phyloP scores from a whole-genome alignment of 2,113 vertebrate species.

The Indicator indicator region DNA sequence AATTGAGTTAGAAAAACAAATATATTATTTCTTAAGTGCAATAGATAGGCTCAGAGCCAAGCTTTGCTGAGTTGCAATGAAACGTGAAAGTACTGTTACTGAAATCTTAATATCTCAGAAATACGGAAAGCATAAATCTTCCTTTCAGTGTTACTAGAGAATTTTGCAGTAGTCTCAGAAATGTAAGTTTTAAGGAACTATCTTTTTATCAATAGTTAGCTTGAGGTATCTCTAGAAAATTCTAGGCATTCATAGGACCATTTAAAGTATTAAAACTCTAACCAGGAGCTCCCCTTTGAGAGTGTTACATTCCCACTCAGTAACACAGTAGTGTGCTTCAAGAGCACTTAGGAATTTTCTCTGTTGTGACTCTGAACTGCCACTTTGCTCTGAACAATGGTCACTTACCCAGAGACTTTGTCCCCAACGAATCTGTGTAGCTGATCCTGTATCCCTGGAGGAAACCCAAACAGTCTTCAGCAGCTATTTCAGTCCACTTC shows the following conservation, averaged over 20 bases:
- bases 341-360: background rate
- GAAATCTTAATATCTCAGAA: background rate
- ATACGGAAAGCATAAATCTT: background rate
- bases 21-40: background rate
- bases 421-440: conserved; percentile 51
- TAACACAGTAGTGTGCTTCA: background rate
- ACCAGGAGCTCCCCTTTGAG: background rate
- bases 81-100: background rate
- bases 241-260: background rate
- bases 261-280: background rate
- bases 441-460: conserved; percentile 79
- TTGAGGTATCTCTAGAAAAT: background rate
- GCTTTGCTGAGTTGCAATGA: background rate
- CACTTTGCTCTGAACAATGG: background rate
- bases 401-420: conserved; percentile 36
- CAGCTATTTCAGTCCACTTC: conserved; percentile 77
- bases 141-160: background rate
- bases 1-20: background rate
- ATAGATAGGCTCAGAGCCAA: background rate
- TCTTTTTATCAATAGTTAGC: background rate
- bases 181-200: background rate
- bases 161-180: background rate
- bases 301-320: background rate
- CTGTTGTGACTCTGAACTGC: background rate
- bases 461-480: conserved; percentile 79